These are phyloP conservation scores for Pocillopora meandrina DNA, from an alignment of 92 coral and sea anemone genomes.

Conservation along the genomic window DNA sequence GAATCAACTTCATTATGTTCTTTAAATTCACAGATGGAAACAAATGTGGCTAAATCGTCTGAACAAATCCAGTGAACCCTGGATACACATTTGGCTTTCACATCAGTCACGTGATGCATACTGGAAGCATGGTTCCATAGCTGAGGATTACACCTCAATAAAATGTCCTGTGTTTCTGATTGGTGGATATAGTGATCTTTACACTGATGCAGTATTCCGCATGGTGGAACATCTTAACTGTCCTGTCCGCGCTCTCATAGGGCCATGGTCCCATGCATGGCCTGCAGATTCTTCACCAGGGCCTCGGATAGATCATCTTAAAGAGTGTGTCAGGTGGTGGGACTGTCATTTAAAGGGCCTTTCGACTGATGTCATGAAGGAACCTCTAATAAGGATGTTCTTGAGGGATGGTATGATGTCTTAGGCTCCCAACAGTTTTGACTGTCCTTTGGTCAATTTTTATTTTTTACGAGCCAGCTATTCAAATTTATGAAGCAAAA, in stretches of 20 bases:
- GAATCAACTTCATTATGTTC: not conserved
- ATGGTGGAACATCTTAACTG: constrained; percentile 71
- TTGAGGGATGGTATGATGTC: constrained; percentile 61
- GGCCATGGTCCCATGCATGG: constrained; percentile 83
- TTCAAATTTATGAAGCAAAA: not conserved
- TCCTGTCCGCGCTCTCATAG: constrained; percentile 61
- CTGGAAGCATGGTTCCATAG: constrained; percentile 81
- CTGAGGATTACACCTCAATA: constrained; percentile 67
- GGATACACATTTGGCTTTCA: constrained; percentile 75
- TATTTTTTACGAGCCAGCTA: not conserved
- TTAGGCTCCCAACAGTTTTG: not conserved
- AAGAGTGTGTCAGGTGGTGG: constrained; percentile 73
- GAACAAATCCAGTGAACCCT: constrained; percentile 52
- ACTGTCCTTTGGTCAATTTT: not conserved
- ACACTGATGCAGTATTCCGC: constrained; percentile 68
- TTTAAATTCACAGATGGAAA: constrained; percentile 63
- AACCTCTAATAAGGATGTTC: constrained; percentile 65
- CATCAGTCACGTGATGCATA: constrained; percentile 75
- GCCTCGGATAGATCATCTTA: constrained; percentile 67
- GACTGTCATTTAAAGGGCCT: constrained; percentile 75
- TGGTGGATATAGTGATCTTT: constrained; percentile 81
- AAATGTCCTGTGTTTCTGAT: constrained; percentile 70
- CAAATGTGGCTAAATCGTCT: constrained; percentile 79
- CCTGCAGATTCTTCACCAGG: constrained; percentile 64
- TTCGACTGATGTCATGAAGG: constrained; percentile 60